Evolutionary conservation across 2,797 vertebrate genomes (phyloP), one percentile per base, ranked within the genome.

Genomic region (Parauchenoglanis ngamensis): DNA sequence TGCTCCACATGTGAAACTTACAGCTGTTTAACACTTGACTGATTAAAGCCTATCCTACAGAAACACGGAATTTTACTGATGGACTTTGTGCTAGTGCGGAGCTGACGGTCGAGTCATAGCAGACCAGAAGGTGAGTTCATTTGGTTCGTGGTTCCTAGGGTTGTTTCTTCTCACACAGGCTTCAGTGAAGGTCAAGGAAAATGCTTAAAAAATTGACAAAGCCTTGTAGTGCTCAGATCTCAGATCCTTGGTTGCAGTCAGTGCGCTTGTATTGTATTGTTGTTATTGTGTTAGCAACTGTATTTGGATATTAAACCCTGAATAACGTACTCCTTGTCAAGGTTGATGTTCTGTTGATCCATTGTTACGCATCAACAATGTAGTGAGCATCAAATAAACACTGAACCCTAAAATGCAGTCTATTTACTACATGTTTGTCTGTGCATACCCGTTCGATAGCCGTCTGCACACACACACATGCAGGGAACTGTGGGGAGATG

Each of bases 401-500:
- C 21, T 59, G 28, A 40, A 2, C 5, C 40, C 21, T 40, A 59
- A 25, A 79, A 40, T 57, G 19, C n/a, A 28, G 46, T 28, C 12
- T 49, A 52, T 57, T 56, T 15, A 79, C 10, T 40, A 25, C 31
- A 44, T 25, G 0, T 59, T 44, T 35, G 44, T 19, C 25, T 56
- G 49, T 4, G 49, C 19, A 28, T 77, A 19, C 6, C 7, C 52
- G 11, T 77, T 78, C 40, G 19, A 35, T 57, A 21, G 52, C 49
- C 19, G 49, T 52, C 25, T 44, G 75, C 82, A n/a, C 63, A 0
- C 89, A 94, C 92, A 81, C 0, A 0, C 54, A 75, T 1, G 0
- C 87, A 81, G 91, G 93, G 91, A 89, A 93, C 82, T 91, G 92
- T 86, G 90, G 79, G 85, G 92, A 92, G 94, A 94, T 92, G 86